Percentiles rank a stretch among this genome's conserved stretches.
Evolutionary conservation across 2,888 invertebrate species (phyloP).

Genomic region (Polymixis lichenea): DNA sequence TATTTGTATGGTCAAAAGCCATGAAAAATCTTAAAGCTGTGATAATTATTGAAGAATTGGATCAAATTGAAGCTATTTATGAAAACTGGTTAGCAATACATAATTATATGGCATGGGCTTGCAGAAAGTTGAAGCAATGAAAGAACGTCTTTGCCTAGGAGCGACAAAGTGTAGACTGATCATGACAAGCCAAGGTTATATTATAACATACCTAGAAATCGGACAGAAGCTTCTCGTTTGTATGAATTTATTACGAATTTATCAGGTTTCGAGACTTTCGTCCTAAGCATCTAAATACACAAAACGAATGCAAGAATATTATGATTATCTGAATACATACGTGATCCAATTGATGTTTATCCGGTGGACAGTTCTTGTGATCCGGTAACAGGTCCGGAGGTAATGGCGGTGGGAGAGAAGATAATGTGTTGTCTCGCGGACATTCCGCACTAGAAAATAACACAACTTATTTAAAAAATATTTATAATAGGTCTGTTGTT

Average conservation of each 20-base stretch:
- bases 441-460: constrained; percentile 76
- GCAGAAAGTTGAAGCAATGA: background rate
- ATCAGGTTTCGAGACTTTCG: background rate
- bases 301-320: background rate
- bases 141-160: background rate
- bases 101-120: background rate
- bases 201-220: background rate
- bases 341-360: constrained; percentile 98
- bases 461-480: background rate
- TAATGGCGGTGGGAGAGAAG: constrained; percentile 91
- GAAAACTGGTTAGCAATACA: too few relatives aligned
- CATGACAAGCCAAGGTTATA: background rate
- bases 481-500: background rate
- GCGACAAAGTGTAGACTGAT: background rate
- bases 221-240: background rate
- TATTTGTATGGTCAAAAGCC: background rate
- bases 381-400: constrained; percentile 95
- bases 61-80: too few relatives aligned
- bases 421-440: constrained; percentile 87
- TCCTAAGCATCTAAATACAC: too few relatives aligned
- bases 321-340: constrained; percentile 87
- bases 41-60: background rate
- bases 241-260: background rate
- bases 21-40: too few relatives aligned
- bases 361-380: constrained; percentile 95